Evolutionary conservation across 2,888 invertebrate genomes (phyloP).

Genomic region (Synanthedon tipuliformis): DNA sequence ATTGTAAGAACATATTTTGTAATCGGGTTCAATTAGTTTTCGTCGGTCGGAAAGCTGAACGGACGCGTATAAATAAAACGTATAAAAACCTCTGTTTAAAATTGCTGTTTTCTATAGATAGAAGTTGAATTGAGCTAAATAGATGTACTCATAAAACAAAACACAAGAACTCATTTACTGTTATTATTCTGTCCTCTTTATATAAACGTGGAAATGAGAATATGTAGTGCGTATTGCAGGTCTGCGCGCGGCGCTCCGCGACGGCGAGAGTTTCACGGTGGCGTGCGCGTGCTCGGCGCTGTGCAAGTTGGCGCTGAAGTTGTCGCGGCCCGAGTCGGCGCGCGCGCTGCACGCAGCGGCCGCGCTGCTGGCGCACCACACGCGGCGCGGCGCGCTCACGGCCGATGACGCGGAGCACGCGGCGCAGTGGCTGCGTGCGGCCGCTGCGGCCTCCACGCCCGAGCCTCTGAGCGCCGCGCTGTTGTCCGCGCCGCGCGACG

Average conservation of each 20-base stretch:
- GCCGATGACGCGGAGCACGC: conserved; percentile 95
- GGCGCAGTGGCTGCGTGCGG: conserved; percentile 81
- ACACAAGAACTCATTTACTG: too few species aligned
- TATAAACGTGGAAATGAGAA: too few species aligned
- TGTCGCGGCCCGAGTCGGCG: conserved; percentile 42
- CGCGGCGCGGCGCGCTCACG: conserved; percentile 80
- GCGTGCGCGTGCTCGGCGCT: conserved; percentile 92
- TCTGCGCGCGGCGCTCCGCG: conserved; percentile 87
- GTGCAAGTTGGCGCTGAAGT: conserved; percentile 84
- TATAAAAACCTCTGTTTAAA: too few species aligned
- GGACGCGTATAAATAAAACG: too few species aligned
- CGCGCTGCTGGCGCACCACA: conserved; percentile 73
- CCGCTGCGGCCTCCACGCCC: conserved; percentile 73
- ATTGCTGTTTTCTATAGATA: too few species aligned
- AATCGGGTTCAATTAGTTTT: too few species aligned
- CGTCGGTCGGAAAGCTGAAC: too few species aligned
- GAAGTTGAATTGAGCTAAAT: too few species aligned
- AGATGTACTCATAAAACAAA: too few species aligned
- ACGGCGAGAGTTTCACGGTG: conserved; percentile 96
- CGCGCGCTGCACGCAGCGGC: conserved; percentile 91
- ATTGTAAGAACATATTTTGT: too few species aligned
- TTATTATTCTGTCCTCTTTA: too few species aligned
- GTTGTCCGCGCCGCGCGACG: conserved; percentile 5
- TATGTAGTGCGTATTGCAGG: too few species aligned
- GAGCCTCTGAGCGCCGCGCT: conserved; percentile 78